Evolutionary conservation across 2,797 vertebrate genomes (phyloP), one percentile per base, ranked within the genome.

Genomic region (Onychomys torridus): DNA sequence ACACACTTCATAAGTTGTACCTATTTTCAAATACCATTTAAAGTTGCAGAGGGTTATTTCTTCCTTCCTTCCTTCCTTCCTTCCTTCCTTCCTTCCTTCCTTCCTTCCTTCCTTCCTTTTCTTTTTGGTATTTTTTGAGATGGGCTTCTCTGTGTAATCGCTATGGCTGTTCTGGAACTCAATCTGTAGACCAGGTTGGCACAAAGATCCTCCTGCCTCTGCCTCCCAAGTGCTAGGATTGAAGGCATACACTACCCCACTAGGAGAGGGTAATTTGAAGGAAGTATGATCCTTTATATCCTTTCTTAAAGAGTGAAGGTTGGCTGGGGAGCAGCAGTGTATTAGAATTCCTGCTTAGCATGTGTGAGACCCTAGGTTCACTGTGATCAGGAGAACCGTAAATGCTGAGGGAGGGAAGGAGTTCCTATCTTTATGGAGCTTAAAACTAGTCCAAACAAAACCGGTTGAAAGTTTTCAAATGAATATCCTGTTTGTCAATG

Each of bases 191-290:
- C 21, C 37, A 73, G 71, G 21, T 10, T 73, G 71, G 10, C 71
- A 73, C 71, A 40, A 21, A 73, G 37, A 23, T 73, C 21, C 0
- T 1, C 10, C 21, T 40, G 37, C 8, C 21, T 73, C 37, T 73
- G 37, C 21, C 37, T 73, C 37, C 71, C 21, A 11, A 25, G 71
- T 73, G 21, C 71, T 40, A 10, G 71, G 29, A 73, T 73, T 73
- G 40, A 73, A 73, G 21, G 71, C 5, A 8, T 73, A 3, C 10
- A 40, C 21, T 2, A 4, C 9, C 37, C 21, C 19, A 23, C 67
- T 29, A 71, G 84, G 32, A 93, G 25, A 93, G 67, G 11, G 3
- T 91, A 32, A 65, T 96, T 89, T 93, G 65, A 43, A 96, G 61
- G 23, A 91, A 67, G 55, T 52, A 37, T 76, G 34, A 65, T 79